Percentiles rank a stretch among this genome's conserved stretches.
Conservation (phyloP, 1,140 invertebrate species). For the Heliconius hewitsoni region DNA sequence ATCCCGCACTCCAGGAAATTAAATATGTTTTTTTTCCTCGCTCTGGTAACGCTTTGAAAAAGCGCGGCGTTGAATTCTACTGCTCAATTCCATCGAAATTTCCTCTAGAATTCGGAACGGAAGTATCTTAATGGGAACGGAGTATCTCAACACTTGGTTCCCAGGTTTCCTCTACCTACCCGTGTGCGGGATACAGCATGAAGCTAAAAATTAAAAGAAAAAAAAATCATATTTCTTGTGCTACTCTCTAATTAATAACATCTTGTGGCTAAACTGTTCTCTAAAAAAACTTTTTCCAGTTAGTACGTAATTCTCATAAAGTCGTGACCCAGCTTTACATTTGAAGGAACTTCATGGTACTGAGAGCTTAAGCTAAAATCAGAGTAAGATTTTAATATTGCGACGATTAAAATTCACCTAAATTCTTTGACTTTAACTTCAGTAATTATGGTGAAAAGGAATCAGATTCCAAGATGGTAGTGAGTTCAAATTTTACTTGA, state of each 20-base stretch:
- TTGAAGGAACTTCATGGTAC: slow-evolving; percentile 7
- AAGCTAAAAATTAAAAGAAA: too few species aligned
- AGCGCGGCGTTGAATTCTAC: too few species aligned
- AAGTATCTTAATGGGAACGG: too few species aligned
- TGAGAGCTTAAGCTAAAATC: neutral
- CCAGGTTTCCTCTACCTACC: too few species aligned
- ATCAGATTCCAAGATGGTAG: neutral
- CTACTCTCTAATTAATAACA: neutral
- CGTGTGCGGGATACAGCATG: too few species aligned
- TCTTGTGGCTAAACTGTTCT: neutral
- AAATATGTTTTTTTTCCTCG: too few species aligned
- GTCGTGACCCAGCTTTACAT: neutral
- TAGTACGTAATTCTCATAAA: neutral
- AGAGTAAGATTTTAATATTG: neutral
- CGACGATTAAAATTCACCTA: neutral
- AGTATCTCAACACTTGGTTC: too few species aligned
- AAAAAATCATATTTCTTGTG: too few species aligned
- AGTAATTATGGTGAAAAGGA: neutral
- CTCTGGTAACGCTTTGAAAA: too few species aligned
- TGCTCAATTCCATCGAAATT: too few species aligned
- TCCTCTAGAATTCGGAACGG: too few species aligned
- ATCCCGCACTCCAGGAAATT: too few species aligned
- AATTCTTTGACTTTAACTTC: neutral
- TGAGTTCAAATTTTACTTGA: neutral
- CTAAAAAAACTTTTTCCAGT: neutral